These are phyloP conservation scores for Typhlomys cinereus DNA, from an alignment of 2,113 vertebrate genomes.

Conservation along the genomic window DNA sequence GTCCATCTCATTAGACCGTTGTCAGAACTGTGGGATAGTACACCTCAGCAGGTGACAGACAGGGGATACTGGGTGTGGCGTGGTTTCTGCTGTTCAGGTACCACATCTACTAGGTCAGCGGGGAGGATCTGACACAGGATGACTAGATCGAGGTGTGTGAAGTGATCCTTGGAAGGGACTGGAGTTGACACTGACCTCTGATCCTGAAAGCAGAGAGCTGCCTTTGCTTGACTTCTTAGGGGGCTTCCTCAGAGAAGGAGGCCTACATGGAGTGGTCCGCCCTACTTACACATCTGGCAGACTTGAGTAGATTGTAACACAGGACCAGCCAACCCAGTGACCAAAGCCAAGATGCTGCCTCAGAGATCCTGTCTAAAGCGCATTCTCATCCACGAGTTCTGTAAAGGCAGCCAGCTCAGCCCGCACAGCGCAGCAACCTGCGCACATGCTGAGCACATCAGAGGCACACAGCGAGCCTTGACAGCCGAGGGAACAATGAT, in stretches of 20 bases:
- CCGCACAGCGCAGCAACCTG: neutral
- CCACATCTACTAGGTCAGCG: accelerated
- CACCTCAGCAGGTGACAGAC: accelerated
- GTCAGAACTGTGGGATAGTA: neutral
- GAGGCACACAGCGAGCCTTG: neutral
- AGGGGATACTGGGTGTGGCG: accelerated
- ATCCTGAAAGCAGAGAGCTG: neutral
- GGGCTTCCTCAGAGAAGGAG: neutral
- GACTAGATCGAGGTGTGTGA: too few species aligned
- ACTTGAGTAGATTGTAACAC: neutral
- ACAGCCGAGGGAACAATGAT: neutral
- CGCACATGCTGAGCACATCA: neutral
- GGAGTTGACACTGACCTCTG: neutral
- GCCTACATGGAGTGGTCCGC: too few species aligned
- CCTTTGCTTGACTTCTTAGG: neutral
- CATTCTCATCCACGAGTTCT: neutral
- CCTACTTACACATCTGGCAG: neutral
- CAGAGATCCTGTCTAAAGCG: neutral
- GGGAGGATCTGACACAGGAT: neutral
- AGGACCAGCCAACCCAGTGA: neutral
- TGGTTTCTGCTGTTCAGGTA: too few species aligned
- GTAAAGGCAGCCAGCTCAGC: neutral
- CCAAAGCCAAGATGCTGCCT: neutral
- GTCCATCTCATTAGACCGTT: neutral
- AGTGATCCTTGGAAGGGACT: neutral